phyloP scores from a whole-genome alignment of 2,113 vertebrate species.

The Oostethus manadensis region DNA sequence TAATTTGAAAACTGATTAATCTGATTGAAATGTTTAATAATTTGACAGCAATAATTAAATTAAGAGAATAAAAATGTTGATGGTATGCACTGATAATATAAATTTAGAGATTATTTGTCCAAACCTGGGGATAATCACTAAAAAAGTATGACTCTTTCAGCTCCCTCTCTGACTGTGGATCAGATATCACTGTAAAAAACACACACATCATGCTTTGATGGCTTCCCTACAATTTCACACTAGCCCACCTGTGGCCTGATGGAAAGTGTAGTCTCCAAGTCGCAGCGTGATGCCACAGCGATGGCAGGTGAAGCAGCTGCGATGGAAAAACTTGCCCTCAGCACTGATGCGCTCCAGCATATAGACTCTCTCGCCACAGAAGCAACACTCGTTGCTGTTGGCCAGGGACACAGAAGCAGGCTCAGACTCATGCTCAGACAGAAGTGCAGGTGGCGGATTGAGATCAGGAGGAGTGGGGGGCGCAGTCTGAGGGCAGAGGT shows the following conservation, averaged over 20 bases:
- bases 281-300: slow-evolving; percentile 78
- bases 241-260: slow-evolving; percentile 73
- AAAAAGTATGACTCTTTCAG: too few relatives aligned
- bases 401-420: slow-evolving; percentile 1
- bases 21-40: too few relatives aligned
- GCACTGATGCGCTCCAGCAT: slow-evolving; percentile 85
- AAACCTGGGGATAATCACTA: too few relatives aligned
- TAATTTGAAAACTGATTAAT: too few relatives aligned
- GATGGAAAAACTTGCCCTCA: slow-evolving; percentile 88
- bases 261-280: slow-evolving; percentile 78
- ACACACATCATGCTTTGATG: too few relatives aligned
- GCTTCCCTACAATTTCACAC: not conserved
- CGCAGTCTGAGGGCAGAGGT: slow-evolving; percentile 17
- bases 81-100: too few relatives aligned
- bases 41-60: too few relatives aligned
- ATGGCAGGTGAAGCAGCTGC: slow-evolving; percentile 84
- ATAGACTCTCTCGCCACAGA: slow-evolving; percentile 80
- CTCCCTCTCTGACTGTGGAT: too few relatives aligned
- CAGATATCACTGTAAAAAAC: too few relatives aligned
- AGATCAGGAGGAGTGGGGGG: slow-evolving; percentile 26
- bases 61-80: too few relatives aligned
- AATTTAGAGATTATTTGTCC: too few relatives aligned
- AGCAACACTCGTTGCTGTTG: slow-evolving; percentile 79
- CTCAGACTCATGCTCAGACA: not conserved
- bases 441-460: not conserved